phyloP scores from a whole-genome alignment of 2,113 vertebrate species.

The Cairina moschata region DNA sequence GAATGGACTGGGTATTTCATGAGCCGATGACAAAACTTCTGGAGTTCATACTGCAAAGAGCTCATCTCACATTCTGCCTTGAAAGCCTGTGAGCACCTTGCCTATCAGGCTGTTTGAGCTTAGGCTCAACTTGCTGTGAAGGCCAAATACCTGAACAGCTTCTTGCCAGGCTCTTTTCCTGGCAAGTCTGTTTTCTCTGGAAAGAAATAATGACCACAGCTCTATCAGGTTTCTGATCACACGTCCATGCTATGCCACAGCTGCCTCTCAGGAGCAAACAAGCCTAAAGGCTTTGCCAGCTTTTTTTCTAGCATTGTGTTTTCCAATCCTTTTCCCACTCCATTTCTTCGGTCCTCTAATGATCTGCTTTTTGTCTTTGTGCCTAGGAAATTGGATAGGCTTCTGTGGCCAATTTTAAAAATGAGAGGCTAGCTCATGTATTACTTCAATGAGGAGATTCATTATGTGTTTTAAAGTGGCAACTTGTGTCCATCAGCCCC shows the following conservation, averaged over 20 bases:
- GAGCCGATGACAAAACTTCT: neutral
- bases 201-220: neutral
- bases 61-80: neutral
- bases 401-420: neutral
- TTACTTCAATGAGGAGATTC: neutral
- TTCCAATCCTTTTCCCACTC: neutral
- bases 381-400: neutral
- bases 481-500: neutral
- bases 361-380: neutral
- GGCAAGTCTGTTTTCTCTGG: neutral
- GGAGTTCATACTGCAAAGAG: neutral
- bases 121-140: neutral
- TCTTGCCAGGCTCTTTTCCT: neutral
- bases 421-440: neutral
- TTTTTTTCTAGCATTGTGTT: neutral
- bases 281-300: neutral
- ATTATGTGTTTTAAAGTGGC: neutral
- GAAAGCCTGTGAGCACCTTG: neutral
- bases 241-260: neutral
- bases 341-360: neutral
- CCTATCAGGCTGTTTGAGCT: neutral
- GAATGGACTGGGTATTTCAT: neutral
- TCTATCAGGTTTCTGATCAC: slow-evolving; percentile 29
- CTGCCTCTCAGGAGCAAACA: neutral
- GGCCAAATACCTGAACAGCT: neutral